Evolutionary conservation across 2,797 vertebrate genomes (phyloP).

Genomic region (Cirrhinus mrigala): DNA sequence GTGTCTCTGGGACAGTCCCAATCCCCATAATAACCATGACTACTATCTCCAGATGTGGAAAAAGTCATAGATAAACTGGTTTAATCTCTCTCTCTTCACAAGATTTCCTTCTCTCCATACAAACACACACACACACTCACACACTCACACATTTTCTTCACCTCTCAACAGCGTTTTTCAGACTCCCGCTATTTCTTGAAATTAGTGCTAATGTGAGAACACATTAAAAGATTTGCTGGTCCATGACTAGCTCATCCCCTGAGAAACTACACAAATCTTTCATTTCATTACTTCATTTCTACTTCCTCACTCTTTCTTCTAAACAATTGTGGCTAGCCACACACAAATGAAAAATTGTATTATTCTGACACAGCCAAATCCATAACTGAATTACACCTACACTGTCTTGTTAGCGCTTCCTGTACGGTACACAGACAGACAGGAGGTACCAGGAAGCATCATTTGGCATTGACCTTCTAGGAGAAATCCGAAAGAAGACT

Average conservation of each 20-base stretch:
- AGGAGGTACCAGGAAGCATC: slow-evolving; percentile 3
- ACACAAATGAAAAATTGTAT: background rate
- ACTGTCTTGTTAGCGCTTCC: slow-evolving; percentile 25
- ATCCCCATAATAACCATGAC: slow-evolving; percentile 40
- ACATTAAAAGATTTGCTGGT: slow-evolving; percentile 43
- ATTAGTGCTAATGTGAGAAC: slow-evolving; percentile 51
- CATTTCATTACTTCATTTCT: background rate
- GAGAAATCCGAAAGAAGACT: slow-evolving; percentile 63
- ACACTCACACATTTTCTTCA: background rate
- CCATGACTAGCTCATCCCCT: slow-evolving; percentile 42
- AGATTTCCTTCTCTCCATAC: background rate
- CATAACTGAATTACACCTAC: slow-evolving; percentile 23
- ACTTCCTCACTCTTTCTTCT: background rate
- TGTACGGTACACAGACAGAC: background rate
- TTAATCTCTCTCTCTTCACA: slow-evolving; percentile 29
- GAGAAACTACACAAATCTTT: slow-evolving; percentile 10
- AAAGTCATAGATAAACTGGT: slow-evolving; percentile 40
- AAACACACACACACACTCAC: background rate
- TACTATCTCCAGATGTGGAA: slow-evolving; percentile 28
- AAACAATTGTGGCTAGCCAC: background rate
- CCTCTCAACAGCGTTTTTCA: slow-evolving; percentile 8
- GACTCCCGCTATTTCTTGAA: slow-evolving; percentile 44
- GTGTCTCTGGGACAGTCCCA: slow-evolving; percentile 27
- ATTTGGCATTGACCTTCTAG: slow-evolving; percentile 17
- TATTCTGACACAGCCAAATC: slow-evolving; percentile 6